These are phyloP conservation scores for Seira musarum DNA, from an alignment of 2,888 invertebrate species.

Conservation along the genomic window DNA sequence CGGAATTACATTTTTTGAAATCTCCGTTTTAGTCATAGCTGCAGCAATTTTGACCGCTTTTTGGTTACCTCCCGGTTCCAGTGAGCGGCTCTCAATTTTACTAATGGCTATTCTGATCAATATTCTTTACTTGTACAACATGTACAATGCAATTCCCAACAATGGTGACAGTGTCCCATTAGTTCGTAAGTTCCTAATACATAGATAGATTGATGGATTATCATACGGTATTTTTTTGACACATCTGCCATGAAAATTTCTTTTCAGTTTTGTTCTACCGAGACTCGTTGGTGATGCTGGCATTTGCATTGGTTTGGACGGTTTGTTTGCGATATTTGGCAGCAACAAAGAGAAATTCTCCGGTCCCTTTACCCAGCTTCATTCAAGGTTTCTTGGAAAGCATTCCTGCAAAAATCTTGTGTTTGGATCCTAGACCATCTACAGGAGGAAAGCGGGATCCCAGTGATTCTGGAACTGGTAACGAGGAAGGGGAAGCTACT, in stretches of 20 bases:
- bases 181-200: constrained; percentile 62
- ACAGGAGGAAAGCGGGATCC: constrained; percentile 25
- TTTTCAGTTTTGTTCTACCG: constrained; percentile 67
- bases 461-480: neutral
- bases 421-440: constrained; percentile 67
- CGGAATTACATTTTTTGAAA: neutral
- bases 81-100: constrained; percentile 65
- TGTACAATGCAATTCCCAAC: constrained; percentile 66
- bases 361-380: constrained; percentile 68
- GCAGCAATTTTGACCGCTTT: constrained; percentile 66
- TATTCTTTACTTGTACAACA: constrained; percentile 66
- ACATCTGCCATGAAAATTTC: neutral
- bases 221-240: neutral
- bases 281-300: constrained; percentile 67
- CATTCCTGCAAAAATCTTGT: constrained; percentile 65
- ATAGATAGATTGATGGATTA: neutral
- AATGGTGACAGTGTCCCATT: constrained; percentile 69
- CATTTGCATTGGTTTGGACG: constrained; percentile 69
- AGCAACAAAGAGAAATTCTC: constrained; percentile 67
- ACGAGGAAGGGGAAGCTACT: constrained; percentile 51
- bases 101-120: constrained; percentile 65
- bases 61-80: constrained; percentile 68
- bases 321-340: constrained; percentile 68
- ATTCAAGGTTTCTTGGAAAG: constrained; percentile 65
- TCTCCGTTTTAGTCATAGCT: constrained; percentile 62